Evolutionary conservation across 1,140 invertebrate genomes (phyloP).

Genomic region (Drosophila aff.): DNA sequence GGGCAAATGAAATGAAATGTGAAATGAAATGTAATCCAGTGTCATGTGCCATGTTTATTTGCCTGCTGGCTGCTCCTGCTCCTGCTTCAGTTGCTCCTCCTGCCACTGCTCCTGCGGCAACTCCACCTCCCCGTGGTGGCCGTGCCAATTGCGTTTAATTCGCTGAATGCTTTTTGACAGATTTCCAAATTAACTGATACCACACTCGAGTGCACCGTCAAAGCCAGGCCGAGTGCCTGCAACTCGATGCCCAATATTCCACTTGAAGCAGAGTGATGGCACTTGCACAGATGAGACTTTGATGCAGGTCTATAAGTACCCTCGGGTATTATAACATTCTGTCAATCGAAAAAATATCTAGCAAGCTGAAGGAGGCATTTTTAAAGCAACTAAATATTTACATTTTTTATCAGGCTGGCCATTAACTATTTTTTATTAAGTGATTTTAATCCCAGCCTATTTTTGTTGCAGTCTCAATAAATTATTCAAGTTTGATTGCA

Average conservation of each 20-base stretch:
- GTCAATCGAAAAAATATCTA: too few relatives aligned
- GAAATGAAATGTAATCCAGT: slow-evolving; percentile 80
- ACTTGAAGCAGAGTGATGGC: slow-evolving; percentile 4
- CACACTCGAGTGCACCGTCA: slow-evolving; percentile 69
- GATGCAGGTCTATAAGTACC: slow-evolving; percentile 2
- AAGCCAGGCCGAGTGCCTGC: slow-evolving; percentile 44
- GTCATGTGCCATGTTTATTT: slow-evolving; percentile 81
- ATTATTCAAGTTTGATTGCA: not conserved
- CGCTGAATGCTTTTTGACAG: slow-evolving; percentile 80
- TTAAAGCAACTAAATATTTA: not conserved
- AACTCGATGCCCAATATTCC: slow-evolving; percentile 1
- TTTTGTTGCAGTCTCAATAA: not conserved
- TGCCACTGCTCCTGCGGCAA: not conserved
- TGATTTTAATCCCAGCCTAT: not conserved
- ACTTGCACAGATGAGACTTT: not conserved
- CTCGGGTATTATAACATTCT: not conserved
- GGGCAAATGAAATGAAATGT: slow-evolving; percentile 68
- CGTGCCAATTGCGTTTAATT: slow-evolving; percentile 80
- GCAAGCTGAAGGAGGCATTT: too few relatives aligned
- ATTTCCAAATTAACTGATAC: slow-evolving; percentile 80
- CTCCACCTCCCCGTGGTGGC: slow-evolving; percentile 12
- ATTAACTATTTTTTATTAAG: not conserved
- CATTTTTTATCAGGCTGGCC: too few relatives aligned
- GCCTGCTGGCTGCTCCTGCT: slow-evolving; percentile 48
- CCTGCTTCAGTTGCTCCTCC: not conserved